phyloP scores from a whole-genome alignment of 2,113 vertebrate genomes.

The Platysteira castanea region DNA sequence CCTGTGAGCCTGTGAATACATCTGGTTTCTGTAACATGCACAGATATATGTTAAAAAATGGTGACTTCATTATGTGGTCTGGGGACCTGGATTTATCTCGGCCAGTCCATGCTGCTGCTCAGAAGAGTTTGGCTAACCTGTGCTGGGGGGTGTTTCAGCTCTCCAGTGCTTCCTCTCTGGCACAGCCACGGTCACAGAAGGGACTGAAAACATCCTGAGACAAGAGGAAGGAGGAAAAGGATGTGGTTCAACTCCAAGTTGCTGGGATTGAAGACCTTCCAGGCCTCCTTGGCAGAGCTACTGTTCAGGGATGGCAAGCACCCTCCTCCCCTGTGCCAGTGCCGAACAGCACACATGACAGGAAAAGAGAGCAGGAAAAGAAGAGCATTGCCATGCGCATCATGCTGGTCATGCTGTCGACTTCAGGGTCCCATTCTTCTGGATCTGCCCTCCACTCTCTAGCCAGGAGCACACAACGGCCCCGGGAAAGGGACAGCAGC shows the following conservation, averaged over 20 bases:
- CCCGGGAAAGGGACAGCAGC: neutral
- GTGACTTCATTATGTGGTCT: neutral
- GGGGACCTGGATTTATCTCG: accelerated
- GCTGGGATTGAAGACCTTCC: constrained; percentile 1
- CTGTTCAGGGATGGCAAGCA: neutral
- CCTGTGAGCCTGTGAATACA: neutral
- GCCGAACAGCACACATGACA: neutral
- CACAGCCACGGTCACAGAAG: neutral
- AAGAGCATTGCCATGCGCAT: neutral
- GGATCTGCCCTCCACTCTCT: neutral
- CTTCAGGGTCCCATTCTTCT: neutral
- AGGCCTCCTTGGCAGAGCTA: neutral
- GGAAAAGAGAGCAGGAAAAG: neutral
- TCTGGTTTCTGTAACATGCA: neutral
- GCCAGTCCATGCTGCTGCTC: neutral
- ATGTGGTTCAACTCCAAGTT: neutral
- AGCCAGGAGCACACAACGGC: neutral
- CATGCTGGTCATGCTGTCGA: accelerated
- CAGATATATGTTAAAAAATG: neutral
- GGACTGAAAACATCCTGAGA: neutral
- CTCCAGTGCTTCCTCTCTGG: neutral
- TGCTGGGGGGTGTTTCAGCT: neutral
- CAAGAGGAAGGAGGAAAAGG: neutral
- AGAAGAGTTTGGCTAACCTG: neutral
- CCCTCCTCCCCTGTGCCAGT: neutral